Base-by-base conservation (phyloP, 2,888 invertebrate species). In the Dynastes hyllus region DNA sequence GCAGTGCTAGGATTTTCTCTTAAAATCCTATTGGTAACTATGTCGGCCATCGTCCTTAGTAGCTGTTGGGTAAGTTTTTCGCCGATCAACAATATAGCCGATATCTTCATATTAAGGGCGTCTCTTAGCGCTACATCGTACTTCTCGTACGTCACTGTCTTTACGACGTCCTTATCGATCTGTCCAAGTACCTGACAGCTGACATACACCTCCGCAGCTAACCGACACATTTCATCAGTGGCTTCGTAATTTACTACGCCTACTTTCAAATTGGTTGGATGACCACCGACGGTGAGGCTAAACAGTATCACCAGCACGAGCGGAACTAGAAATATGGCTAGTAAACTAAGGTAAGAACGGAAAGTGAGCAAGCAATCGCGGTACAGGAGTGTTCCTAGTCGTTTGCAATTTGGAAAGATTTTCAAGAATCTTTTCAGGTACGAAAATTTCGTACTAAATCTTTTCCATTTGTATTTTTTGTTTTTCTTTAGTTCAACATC, bases 181-280 rank as follows among this genome's bases (percentile, higher is more conserved):
- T 79, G 16, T 1, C 61, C n/a, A 45, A 82, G 63, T 3, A 82
- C 76, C 69, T 80, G 80, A 45, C 82, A 82, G 71, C 82, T 82
- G 22, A 81, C 58, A 27, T 76, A 80, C 22, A 73, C 32, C n/a
- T 78, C 40, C 2, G 75, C 32, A 9, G 6, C 50, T n/a, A 63
- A 11, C 45, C 22, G 13, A 29, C 79, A 79, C n/a, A 76, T 71
- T 0, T 69, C 63, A 69, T 76, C 73, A 3, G 69, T 53, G 6
- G 80, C 63, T 78, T 82, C 82, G 2, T 77, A 75, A 69, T 82
- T 82, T 1, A 82, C 81, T 3, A 81, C 66, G 2, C 79, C 82
- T 45, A 82, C 13, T 2, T 55, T 32, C 50, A 82, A 67, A 22
- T 79, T 78, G n/a, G 71, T 71, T 11, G 82, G 82, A 13, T 78